Evolutionary conservation across 2,888 invertebrate genomes (phyloP).

Genomic region (Cerastoderma edule): DNA sequence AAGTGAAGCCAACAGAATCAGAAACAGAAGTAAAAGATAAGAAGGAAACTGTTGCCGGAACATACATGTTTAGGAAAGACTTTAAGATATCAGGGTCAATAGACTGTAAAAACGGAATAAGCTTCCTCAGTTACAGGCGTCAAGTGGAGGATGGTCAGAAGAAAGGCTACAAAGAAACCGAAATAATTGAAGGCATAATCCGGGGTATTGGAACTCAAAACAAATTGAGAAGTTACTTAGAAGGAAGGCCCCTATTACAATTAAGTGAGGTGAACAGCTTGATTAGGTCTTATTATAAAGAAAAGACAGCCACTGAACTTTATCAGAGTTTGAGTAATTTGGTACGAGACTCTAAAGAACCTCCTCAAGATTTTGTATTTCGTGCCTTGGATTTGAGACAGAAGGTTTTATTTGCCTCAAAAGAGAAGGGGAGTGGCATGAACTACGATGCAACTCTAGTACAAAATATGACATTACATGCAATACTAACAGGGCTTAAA

Average conservation of each 20-base stretch:
- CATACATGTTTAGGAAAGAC: not conserved
- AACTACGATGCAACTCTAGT: not conserved
- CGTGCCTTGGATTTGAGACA: constrained; percentile 16
- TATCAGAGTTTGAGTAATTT: constrained; percentile 15
- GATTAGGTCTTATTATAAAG: constrained; percentile 13
- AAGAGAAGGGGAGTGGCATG: not conserved
- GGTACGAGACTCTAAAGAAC: constrained; percentile 5
- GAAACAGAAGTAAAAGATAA: not conserved
- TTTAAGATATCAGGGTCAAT: not conserved
- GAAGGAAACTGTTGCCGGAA: not conserved
- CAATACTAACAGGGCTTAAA: constrained; percentile 19
- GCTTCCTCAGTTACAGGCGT: not conserved
- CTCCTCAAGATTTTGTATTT: constrained; percentile 18
- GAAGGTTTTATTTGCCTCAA: constrained; percentile 20
- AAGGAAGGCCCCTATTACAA: not conserved
- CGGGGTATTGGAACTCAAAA: not conserved
- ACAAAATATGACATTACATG: not conserved
- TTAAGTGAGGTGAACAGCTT: constrained; percentile 9
- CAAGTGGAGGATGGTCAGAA: not conserved
- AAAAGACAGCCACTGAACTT: constrained; percentile 21
- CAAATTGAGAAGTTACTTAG: not conserved
- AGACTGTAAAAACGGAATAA: not conserved
- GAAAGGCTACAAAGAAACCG: not conserved
- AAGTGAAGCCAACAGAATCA: not conserved
- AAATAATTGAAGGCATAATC: not conserved